These are phyloP conservation scores for Panurus biarmicus DNA, from an alignment of 2,113 vertebrate genomes.

Conservation along the genomic window DNA sequence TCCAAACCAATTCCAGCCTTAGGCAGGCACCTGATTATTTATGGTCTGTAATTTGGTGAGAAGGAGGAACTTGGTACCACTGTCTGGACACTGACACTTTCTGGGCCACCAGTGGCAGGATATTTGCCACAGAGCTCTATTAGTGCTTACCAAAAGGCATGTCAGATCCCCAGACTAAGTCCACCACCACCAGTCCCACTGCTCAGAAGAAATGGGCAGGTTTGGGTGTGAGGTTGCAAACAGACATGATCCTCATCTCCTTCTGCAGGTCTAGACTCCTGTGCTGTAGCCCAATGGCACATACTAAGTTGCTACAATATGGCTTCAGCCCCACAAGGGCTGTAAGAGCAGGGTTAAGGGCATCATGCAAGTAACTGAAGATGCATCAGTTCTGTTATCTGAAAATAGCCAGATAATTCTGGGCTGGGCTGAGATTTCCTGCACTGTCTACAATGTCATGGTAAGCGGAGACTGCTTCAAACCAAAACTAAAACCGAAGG, in stretches of 20 bases:
- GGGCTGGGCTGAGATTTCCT: background rate
- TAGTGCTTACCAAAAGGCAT: background rate
- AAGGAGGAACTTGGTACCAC: background rate
- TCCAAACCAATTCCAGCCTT: background rate
- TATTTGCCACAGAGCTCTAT: background rate
- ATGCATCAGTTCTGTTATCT: background rate
- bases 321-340: background rate
- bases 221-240: background rate
- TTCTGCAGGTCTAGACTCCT: background rate
- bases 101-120: background rate
- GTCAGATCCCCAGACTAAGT: background rate
- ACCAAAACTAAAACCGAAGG: background rate
- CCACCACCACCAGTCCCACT: background rate
- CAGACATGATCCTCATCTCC: background rate
- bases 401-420: background rate
- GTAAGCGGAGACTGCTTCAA: background rate
- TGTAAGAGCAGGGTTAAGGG: background rate
- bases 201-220: background rate
- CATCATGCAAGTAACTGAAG: background rate
- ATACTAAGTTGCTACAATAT: background rate
- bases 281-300: background rate
- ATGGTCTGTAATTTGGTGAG: background rate
- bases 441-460: background rate
- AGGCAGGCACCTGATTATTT: background rate
- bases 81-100: rapidly evolving